Evolutionary conservation across 2,113 vertebrate genomes (phyloP).

Genomic region (Myotis lucifugus): DNA sequence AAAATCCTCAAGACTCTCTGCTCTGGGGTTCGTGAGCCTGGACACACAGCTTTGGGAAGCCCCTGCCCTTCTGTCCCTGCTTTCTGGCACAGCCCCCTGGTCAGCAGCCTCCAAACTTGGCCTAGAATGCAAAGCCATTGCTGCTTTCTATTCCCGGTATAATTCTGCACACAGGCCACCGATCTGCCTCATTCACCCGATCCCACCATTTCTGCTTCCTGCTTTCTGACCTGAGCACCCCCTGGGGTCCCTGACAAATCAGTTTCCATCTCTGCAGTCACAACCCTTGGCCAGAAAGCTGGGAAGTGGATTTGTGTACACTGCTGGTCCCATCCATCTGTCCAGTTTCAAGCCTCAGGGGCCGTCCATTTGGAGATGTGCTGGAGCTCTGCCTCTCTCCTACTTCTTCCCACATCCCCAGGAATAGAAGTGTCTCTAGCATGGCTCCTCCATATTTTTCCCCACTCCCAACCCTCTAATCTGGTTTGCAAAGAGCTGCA

Average conservation of each 20-base stretch:
- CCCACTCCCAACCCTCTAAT: not conserved
- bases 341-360: not conserved
- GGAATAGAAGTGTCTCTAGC: not conserved
- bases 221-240: not conserved
- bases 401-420: not conserved
- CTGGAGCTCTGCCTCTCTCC: not conserved
- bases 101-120: not conserved
- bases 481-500: not conserved
- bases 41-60: not conserved
- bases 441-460: not conserved
- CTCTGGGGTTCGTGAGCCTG: not conserved
- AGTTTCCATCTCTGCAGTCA: slow-evolving; percentile 24
- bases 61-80: not conserved
- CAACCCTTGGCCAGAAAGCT: not conserved
- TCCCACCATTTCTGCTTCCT: not conserved
- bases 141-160: not conserved
- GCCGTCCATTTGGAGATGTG: not conserved
- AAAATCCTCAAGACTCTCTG: not conserved
- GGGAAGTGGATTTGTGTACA: not conserved
- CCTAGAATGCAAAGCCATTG: not conserved
- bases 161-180: not conserved
- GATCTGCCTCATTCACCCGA: not conserved
- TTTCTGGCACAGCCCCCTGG: not conserved
- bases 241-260: not conserved
- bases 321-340: not conserved